phyloP scores from a whole-genome alignment of 2,797 vertebrate genomes.

The Manis pentadactyla region DNA sequence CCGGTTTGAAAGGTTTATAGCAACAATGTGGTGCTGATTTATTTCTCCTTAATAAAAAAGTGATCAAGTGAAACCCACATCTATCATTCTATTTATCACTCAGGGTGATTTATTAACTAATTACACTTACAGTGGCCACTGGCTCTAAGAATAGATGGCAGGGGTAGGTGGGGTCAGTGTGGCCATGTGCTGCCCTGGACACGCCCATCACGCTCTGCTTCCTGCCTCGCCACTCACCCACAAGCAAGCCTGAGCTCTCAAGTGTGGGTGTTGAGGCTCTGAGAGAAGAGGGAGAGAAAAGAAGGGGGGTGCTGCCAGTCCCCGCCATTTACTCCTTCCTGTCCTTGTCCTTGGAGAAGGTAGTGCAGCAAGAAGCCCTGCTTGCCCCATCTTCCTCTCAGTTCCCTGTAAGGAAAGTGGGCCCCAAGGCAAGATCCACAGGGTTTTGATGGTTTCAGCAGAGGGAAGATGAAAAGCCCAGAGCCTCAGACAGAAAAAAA shows the following conservation, averaged over 20 bases:
- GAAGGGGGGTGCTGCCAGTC: not conserved
- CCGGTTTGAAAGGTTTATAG: constrained; percentile 90
- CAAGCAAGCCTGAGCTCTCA: not conserved
- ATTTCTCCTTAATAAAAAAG: constrained; percentile 92
- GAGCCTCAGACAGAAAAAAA: no score
- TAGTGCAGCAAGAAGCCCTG: not conserved
- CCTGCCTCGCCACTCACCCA: not conserved
- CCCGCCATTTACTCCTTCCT: not conserved
- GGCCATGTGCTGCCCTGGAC: constrained; percentile 78
- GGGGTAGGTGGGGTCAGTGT: constrained; percentile 78
- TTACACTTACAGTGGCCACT: constrained; percentile 87
- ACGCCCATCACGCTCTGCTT: not conserved
- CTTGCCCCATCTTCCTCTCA: not conserved
- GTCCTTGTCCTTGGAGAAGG: not conserved
- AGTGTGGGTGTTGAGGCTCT: not conserved
- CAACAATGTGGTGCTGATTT: constrained; percentile 90
- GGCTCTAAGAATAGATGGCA: constrained; percentile 84
- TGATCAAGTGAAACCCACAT: constrained; percentile 91
- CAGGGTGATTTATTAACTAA: constrained; percentile 90
- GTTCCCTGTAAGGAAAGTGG: not conserved
- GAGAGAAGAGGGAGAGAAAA: not conserved
- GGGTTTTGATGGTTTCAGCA: not conserved
- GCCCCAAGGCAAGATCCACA: not conserved
- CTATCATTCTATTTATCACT: constrained; percentile 91
- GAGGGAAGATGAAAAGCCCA: not conserved